Evolutionary conservation across 2,888 invertebrate genomes (phyloP), one percentile per base, ranked within the genome.

Genomic region (Troides helena): DNA sequence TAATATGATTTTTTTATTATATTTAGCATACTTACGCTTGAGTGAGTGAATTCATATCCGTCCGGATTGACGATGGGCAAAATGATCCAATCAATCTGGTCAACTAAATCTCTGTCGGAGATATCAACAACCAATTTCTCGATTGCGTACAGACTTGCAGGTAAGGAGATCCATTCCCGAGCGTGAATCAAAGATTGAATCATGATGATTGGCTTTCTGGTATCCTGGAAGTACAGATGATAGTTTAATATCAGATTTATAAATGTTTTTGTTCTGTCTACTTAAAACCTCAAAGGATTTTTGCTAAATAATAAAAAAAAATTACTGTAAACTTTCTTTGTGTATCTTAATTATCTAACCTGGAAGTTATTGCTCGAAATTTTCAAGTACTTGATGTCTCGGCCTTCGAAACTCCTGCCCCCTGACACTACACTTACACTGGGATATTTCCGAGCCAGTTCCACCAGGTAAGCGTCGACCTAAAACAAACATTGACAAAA

Each of bases 1-100:
- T 30, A 30, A 30, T 12, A 14, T 46, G 14, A 46, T 14, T 1
- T 46, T 10, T 46, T 14, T 14, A 46, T n/a, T 14, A 18, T 18
- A 25, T 30, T 30, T 30, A 5, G 2, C 30, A 30, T 30, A 81
- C 87, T 83, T 76, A 93, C 93, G 64, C 71, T 80, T 0, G 84
- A 85, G 73, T 94, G 94, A 2, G 94, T 91, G 82, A 89, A 95
- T 70, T 93, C 94, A 76, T 95, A 96, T 3, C 96, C 96, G 82
- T 96, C 96, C 8, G 96, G 95, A 80, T 96, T 96, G 50, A 94
- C 87, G 10, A 94, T 88, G 0, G 96, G 96, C 21, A 95, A 72
- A 62, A 95, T 92, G 74, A 93, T 93, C 94, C 95, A 96, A 79
- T 96, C 95, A 56, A 95, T 90, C 56, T 93, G 84, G 18, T 93